A percentile compares a stretch with the other conserved stretches of the same genome.
Evolutionary conservation across 2,113 vertebrate genomes (phyloP).

Genomic region (Calyptomena viridis): DNA sequence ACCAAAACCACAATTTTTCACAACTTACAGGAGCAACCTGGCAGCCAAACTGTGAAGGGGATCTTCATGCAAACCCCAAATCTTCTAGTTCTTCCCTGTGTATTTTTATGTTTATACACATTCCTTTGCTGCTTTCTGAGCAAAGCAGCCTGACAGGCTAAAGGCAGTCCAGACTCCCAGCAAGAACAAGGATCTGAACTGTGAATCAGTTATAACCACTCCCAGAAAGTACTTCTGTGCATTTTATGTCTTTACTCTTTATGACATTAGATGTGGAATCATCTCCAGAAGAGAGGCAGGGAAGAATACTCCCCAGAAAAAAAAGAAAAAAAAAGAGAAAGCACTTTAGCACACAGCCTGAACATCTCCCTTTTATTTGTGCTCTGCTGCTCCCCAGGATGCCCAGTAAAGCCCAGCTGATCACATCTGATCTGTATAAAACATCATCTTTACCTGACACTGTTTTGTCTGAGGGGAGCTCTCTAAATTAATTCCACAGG

Average conservation of each 20-base stretch:
- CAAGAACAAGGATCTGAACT: neutral
- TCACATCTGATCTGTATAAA: neutral
- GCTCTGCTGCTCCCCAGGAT: neutral
- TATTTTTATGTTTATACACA: neutral
- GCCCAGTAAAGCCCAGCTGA: conserved; percentile 1
- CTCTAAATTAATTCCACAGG: conserved; percentile 31
- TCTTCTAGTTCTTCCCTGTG: neutral
- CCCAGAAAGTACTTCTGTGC: neutral
- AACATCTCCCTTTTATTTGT: neutral
- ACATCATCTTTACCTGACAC: neutral
- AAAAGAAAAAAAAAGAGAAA: neutral
- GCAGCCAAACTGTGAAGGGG: neutral
- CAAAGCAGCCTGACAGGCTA: neutral
- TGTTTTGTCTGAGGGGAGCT: neutral
- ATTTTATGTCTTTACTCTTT: neutral
- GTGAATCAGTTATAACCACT: neutral
- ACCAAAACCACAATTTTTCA: neutral
- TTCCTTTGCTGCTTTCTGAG: neutral
- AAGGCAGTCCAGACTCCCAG: neutral
- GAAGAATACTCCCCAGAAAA: neutral
- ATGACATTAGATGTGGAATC: neutral
- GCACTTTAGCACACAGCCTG: neutral
- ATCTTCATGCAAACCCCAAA: neutral
- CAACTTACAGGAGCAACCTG: neutral
- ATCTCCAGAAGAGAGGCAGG: neutral